Evolutionary conservation across 2,888 invertebrate genomes (phyloP), one percentile per base, ranked within the genome.

Genomic region (Apocheima hispidaria): DNA sequence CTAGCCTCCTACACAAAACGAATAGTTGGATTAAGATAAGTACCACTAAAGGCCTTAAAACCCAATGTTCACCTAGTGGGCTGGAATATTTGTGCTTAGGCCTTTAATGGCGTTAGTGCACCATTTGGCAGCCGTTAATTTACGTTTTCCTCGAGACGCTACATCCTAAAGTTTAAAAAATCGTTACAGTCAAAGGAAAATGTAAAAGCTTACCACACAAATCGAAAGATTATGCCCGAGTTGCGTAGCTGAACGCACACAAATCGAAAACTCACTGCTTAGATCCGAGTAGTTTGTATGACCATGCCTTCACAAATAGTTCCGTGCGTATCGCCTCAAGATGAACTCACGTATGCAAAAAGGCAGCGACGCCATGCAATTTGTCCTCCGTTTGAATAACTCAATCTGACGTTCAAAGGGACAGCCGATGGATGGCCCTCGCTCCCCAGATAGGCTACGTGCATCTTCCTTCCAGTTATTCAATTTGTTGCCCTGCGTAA

Each of bases 381-480:
- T 72, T 71, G 71, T 72, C 72, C 65, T 71, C 69, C 64, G 79
- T 82, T 81, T 79, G 77, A 81, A 82, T 81, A 81, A 84, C 81
- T 82, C 81, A 82, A 84, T 82, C 78, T 75, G 60, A 61, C 68
- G 74, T 75, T 82, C 81, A 85, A 88, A 88, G 87, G 88, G 88
- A 87, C 88, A 82, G 80, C 81, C 83, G 87, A 90, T 87, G 83
- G 87, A 91, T 90, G 83, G 84, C 81, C 85, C 75, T 84, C 90
- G 84, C 78, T 80, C 81, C 83, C 82, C 74, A 78, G 78, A 84
- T 82, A 75, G 79, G 80, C 85, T 84, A 82, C 88, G 86, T 89
- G 84, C 78, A 89, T 91, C 90, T 90, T 89, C 83, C 80, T 77
- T 79, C 53, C 81, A 85, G 86, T 90, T 90, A 92, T 92, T 91